Percentiles rank a stretch among this genome's conserved stretches.
Conservation (phyloP, 2,113 vertebrate genomes). For the Caretta caretta region DNA sequence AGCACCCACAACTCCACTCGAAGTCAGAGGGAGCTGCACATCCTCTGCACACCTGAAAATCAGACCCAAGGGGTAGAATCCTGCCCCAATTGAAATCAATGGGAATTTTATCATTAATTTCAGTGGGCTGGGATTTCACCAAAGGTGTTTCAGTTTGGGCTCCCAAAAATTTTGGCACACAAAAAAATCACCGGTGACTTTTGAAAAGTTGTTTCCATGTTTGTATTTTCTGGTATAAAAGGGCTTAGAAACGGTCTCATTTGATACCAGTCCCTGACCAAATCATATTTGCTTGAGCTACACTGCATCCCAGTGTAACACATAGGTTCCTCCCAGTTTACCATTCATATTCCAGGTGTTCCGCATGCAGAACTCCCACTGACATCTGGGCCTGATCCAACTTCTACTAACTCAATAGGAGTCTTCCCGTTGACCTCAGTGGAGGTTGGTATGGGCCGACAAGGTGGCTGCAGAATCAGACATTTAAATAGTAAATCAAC, state of each 20-base stretch:
- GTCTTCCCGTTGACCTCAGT: conserved; percentile 35
- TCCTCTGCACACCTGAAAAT: no score
- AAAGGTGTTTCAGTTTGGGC: background rate
- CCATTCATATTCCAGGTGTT: background rate
- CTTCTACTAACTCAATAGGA: conserved; percentile 12
- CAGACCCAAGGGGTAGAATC: no score
- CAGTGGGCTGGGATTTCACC: background rate
- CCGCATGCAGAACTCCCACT: background rate
- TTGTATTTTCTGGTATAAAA: background rate
- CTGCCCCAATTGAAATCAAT: background rate
- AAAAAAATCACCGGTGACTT: background rate
- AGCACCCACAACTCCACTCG: background rate
- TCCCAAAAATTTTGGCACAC: background rate
- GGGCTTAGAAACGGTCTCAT: background rate
- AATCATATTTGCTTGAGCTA: background rate
- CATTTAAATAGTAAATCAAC: conserved; percentile 62
- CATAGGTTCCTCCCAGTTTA: background rate
- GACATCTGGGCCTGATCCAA: conserved; percentile 16
- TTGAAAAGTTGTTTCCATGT: background rate
- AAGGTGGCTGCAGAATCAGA: conserved; percentile 42
- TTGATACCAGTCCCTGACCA: background rate
- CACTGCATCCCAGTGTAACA: background rate
- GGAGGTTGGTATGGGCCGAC: conserved; percentile 30
- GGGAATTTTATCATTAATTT: background rate
- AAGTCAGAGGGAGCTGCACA: background rate